Base-by-base conservation (phyloP, 2,888 invertebrate genomes). In the Augochlorella aurata region DNA sequence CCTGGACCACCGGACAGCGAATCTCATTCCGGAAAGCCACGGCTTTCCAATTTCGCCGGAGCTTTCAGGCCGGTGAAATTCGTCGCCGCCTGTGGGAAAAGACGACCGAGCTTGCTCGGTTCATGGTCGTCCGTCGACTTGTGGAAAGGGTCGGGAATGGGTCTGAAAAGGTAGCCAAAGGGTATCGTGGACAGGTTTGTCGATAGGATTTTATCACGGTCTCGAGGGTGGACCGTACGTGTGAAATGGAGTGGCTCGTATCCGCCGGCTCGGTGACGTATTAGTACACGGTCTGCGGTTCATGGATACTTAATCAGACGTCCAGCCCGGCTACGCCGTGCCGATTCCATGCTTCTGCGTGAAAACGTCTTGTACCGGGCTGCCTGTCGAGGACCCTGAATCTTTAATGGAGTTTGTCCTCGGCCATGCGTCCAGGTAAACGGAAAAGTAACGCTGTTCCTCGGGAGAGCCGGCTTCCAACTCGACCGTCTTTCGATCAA, bases 271-370 rank as follows among this genome's bases (percentile, higher is more conserved):
- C 70, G 73, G 89, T 89, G 90, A 90, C 88, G 87, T 89, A 89
- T 90, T 82, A 84, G 87, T 86, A 89, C 87, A 90, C 83, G 83
- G 76, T 71, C 82, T 79, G 87, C 70, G 89, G 87, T 89, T 80
- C 82, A 70, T 83, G 85, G 87, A 87, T 84, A 86, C 87, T 90
- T 87, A 86, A 90, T 90, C 90, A 87, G 88, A 21, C 47, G 52
- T 14, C 29, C 21, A 21, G n/a, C 10, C 47, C 47, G 38, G 77
- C 8, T 49, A 38, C 47, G 24, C 12, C 47, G 10, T 21, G n/a
- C 7, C 52, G 74, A 65, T 74, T 77, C 68, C 66, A 54, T 47
- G 10, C 38, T 38, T 54, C 69, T n/a, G 38, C 52, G 66, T 47
- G 61, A 45, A 61, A 54, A 68, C 21, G 72, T 12, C 38, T 16